Evolutionary conservation across 2,113 vertebrate genomes (phyloP).

Genomic region (Nicator chloris): DNA sequence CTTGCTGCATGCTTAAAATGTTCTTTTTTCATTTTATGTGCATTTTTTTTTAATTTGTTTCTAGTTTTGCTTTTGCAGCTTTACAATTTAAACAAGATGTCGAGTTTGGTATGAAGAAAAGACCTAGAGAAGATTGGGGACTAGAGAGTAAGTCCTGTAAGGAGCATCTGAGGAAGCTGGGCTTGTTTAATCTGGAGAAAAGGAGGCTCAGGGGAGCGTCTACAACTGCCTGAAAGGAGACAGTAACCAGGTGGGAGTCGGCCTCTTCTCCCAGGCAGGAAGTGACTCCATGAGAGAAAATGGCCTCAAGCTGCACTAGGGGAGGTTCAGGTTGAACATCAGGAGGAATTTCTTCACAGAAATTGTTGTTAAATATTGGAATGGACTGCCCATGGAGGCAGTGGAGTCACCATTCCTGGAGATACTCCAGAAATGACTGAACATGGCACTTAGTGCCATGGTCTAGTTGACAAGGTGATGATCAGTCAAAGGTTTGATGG

Average conservation of each 20-base stretch:
- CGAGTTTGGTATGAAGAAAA: background rate
- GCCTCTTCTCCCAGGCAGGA: background rate
- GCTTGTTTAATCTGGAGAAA: background rate
- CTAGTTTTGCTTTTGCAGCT: background rate
- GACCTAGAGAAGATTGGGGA: background rate
- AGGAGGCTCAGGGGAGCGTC: background rate
- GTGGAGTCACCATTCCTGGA: background rate
- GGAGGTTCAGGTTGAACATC: background rate
- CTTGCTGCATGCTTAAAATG: background rate
- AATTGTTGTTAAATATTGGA: background rate
- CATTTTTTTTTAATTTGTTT: background rate
- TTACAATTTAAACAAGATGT: background rate
- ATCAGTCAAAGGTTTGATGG: background rate
- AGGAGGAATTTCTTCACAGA: background rate
- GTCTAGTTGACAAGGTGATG: background rate
- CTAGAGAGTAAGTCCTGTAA: background rate
- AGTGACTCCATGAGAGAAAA: background rate
- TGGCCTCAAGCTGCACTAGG: background rate
- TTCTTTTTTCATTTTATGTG: background rate
- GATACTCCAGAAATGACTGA: background rate
- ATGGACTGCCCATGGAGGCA: background rate
- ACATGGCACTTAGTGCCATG: background rate
- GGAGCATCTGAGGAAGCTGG: background rate
- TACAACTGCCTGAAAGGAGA: background rate
- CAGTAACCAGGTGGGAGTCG: accelerated